Percentiles rank a stretch among this genome's conserved stretches.
Evolutionary conservation across 2,797 vertebrate species (phyloP).

Genomic region (Anguilla obscura): DNA sequence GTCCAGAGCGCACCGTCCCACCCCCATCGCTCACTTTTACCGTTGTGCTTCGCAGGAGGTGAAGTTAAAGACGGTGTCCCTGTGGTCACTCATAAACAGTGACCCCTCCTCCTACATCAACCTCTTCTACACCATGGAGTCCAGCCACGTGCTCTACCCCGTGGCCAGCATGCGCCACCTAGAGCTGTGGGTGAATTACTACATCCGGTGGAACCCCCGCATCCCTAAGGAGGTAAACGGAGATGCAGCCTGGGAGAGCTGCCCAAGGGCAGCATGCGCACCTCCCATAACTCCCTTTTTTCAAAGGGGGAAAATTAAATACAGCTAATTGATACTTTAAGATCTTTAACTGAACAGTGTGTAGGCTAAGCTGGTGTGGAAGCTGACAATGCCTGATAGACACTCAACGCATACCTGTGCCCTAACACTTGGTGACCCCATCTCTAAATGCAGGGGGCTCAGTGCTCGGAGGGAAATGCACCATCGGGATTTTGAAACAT

Average conservation of each 20-base stretch:
- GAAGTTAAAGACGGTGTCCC: slow-evolving; percentile 81
- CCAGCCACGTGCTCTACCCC: slow-evolving; percentile 89
- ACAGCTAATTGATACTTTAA: neutral
- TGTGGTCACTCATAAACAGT: slow-evolving; percentile 93
- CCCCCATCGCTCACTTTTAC: neutral
- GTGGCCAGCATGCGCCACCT: slow-evolving; percentile 97
- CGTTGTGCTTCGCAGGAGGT: slow-evolving; percentile 73
- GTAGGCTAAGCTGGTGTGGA: neutral
- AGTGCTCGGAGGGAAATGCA: too few relatives aligned
- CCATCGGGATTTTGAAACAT: too few relatives aligned
- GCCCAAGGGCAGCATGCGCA: neutral
- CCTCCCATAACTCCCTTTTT: neutral
- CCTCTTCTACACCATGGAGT: slow-evolving; percentile 91
- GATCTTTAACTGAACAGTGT: neutral
- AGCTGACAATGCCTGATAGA: too few relatives aligned
- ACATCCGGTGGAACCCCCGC: slow-evolving; percentile 97
- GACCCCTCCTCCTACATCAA: slow-evolving; percentile 83
- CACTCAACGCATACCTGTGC: too few relatives aligned
- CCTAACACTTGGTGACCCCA: too few relatives aligned
- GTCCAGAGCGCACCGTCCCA: neutral
- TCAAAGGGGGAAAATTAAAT: too few relatives aligned
- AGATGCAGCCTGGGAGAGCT: too few relatives aligned
- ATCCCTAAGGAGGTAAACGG: slow-evolving; percentile 85
- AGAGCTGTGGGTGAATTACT: slow-evolving; percentile 96
- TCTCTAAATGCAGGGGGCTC: too few relatives aligned